phyloP scores from a whole-genome alignment of 2,797 vertebrate species.

The Epinephelus coioides region DNA sequence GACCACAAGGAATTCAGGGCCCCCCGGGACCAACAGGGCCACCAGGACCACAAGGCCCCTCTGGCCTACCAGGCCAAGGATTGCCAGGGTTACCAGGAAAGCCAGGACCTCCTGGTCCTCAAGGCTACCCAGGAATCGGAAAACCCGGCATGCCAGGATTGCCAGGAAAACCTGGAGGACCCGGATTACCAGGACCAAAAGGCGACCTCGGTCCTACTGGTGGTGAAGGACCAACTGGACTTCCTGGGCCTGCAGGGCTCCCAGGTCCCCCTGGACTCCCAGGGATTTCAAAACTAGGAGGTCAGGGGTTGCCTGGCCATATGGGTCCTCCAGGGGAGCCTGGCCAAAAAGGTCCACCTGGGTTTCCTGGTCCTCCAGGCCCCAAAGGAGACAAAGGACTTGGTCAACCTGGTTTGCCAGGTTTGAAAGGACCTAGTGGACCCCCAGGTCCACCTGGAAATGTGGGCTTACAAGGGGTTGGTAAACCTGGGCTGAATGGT shows the following conservation, averaged over 20 bases:
- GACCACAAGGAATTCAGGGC: constrained; percentile 90
- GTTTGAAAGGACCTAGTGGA: constrained; percentile 91
- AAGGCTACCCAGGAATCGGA: constrained; percentile 94
- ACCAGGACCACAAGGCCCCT: constrained; percentile 87
- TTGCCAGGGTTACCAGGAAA: constrained; percentile 93
- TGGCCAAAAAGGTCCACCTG: constrained; percentile 91
- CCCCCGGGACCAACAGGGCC: constrained; percentile 88
- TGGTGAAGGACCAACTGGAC: constrained; percentile 90
- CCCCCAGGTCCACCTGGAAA: constrained; percentile 90
- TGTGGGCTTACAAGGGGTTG: constrained; percentile 89
- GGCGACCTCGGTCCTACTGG: constrained; percentile 93
- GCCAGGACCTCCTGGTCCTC: constrained; percentile 88
- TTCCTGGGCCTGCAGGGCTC: constrained; percentile 91
- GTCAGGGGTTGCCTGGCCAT: constrained; percentile 92
- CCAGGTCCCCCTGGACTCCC: constrained; percentile 94
- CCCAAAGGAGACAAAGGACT: constrained; percentile 93
- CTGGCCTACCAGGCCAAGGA: constrained; percentile 92
- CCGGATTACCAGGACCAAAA: constrained; percentile 90
- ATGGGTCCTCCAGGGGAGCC: constrained; percentile 90
- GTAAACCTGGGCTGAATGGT: constrained; percentile 93
- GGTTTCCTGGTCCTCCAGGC: constrained; percentile 88
- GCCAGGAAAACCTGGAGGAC: constrained; percentile 94
- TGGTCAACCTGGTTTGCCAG: constrained; percentile 91
- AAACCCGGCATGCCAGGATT: constrained; percentile 97
- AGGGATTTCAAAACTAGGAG: constrained; percentile 91